These are phyloP conservation scores for Stegophylla sp. DNA, from an alignment of 2,888 invertebrate genomes.

Conservation along the genomic window DNA sequence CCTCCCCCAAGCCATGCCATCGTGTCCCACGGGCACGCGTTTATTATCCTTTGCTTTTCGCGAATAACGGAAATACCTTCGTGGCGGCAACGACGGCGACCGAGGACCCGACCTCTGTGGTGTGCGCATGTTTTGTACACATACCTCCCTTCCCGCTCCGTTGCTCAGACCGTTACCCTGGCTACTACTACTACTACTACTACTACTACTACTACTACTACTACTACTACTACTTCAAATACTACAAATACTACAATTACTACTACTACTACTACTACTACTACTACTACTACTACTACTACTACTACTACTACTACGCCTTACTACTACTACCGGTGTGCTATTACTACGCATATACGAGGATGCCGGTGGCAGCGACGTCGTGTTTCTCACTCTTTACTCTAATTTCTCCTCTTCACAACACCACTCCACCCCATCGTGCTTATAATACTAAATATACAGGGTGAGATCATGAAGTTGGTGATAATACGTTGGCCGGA, in stretches of 20 bases:
- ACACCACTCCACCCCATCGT: background rate
- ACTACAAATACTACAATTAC: background rate
- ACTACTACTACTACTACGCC: constrained; percentile 1
- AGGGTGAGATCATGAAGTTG: too few species aligned
- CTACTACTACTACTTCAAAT: background rate
- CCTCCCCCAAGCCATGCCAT: too few species aligned
- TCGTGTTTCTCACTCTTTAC: background rate
- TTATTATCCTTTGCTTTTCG: background rate
- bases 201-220: constrained; percentile 10
- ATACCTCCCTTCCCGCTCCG: background rate
- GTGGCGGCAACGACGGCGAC: background rate
- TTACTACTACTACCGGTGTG: background rate
- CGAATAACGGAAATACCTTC: background rate
- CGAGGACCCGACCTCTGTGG: constrained; percentile 24
- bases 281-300: constrained; percentile 19
- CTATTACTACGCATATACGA: constrained; percentile 4
- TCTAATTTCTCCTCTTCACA: constrained; percentile 6
- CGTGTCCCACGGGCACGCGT: background rate
- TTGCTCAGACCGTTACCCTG: background rate
- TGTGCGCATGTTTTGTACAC: constrained; percentile 37
- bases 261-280: constrained; percentile 19
- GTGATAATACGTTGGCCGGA: too few species aligned
- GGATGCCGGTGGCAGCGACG: background rate
- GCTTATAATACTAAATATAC: background rate
- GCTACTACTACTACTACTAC: constrained; percentile 16